Percentiles rank a stretch among this genome's conserved stretches.
Evolutionary conservation across 2,113 vertebrate genomes (phyloP).

Genomic region (Columba janthina): DNA sequence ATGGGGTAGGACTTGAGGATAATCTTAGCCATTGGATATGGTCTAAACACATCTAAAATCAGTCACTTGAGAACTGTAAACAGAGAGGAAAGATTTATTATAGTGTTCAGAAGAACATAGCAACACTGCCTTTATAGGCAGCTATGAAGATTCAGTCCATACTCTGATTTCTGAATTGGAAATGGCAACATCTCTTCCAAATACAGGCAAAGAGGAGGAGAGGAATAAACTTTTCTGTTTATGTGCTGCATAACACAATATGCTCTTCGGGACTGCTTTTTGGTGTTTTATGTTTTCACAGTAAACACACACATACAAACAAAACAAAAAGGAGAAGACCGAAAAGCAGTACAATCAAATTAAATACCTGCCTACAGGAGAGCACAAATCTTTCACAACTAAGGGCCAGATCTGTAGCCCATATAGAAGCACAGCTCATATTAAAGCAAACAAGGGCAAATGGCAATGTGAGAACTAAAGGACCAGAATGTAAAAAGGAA

Average conservation of each 20-base stretch:
- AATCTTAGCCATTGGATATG: not conserved
- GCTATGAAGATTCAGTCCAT: not conserved
- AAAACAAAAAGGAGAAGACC: not conserved
- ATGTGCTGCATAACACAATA: not conserved
- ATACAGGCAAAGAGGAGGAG: not conserved
- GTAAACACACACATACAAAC: not conserved
- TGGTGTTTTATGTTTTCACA: not conserved
- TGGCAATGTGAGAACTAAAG: not conserved
- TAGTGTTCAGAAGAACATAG: not conserved
- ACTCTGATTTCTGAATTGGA: not conserved
- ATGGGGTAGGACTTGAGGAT: not conserved
- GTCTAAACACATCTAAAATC: not conserved
- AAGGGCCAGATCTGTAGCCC: not conserved
- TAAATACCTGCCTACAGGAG: not conserved
- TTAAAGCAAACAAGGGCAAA: not conserved
- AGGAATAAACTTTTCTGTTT: not conserved
- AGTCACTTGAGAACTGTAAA: not conserved
- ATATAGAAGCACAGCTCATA: not conserved
- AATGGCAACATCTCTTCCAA: not conserved
- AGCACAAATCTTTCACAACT: not conserved
- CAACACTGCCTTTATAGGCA: not conserved
- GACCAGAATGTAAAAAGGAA: not conserved
- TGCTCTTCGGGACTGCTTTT: not conserved
- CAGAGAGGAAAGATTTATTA: not conserved
- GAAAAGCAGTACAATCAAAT: not conserved